Percentiles rank a stretch among this genome's conserved stretches.
Conservation (phyloP, 2,888 invertebrate species). For the Drosophila peninsularis region DNA sequence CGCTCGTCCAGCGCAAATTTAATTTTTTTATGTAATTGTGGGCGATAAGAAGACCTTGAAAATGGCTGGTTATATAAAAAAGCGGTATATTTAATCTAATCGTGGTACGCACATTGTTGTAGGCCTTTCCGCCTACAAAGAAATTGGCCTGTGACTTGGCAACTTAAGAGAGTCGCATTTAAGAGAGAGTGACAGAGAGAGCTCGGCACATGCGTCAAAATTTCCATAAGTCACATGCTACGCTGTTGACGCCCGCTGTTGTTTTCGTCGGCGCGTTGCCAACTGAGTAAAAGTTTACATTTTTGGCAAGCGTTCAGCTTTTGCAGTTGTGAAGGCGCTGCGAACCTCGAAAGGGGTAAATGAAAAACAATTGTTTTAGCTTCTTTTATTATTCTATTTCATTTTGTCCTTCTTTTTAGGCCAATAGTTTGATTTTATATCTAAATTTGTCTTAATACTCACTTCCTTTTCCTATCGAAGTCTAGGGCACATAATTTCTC, state of each 20-base stretch:
- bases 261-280: slow-evolving; percentile 55
- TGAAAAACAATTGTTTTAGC: slow-evolving; percentile 71
- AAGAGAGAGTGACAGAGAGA: slow-evolving; percentile 2
- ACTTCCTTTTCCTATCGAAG: slow-evolving; percentile 24
- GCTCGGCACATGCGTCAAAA: slow-evolving; percentile 55
- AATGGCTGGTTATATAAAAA: slow-evolving; percentile 63
- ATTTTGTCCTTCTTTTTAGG: slow-evolving; percentile 3
- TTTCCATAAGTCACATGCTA: slow-evolving; percentile 70
- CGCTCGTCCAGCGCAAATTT: slow-evolving; percentile 4
- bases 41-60: slow-evolving; percentile 69
- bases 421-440: slow-evolving; percentile 22
- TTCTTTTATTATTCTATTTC: neutral
- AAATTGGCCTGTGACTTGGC: slow-evolving; percentile 22
- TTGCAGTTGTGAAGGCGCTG: slow-evolving; percentile 21
- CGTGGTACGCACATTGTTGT: slow-evolving; percentile 57
- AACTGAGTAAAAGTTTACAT: slow-evolving; percentile 52
- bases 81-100: slow-evolving; percentile 68
- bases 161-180: slow-evolving; percentile 7
- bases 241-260: slow-evolving; percentile 47
- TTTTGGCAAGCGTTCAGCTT: slow-evolving; percentile 56
- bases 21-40: slow-evolving; percentile 65
- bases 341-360: slow-evolving; percentile 78
- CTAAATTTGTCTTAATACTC: slow-evolving; percentile 2
- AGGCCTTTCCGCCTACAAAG: too few species aligned
- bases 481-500: slow-evolving; percentile 7